Conservation (phyloP, 2,888 invertebrate genomes). For the Scaptomyza parva region DNA sequence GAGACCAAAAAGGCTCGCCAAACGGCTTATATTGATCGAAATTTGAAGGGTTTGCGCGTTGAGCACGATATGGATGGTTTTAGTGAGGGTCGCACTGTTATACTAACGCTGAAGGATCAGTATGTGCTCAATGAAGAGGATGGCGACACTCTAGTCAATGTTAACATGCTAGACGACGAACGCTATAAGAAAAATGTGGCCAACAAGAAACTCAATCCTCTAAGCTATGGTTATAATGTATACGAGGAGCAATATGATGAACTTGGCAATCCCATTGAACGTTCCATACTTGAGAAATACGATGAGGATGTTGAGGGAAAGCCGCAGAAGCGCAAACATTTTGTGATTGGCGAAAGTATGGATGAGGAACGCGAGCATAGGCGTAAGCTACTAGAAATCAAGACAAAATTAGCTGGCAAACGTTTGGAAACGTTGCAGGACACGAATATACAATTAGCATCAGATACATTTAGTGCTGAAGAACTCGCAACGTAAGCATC, state of each 20-base stretch:
- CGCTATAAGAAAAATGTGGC: constrained; percentile 93
- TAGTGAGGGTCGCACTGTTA: constrained; percentile 92
- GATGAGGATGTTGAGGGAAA: constrained; percentile 91
- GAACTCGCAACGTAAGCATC: constrained; percentile 90
- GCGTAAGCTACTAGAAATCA: constrained; percentile 85
- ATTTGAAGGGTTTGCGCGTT: constrained; percentile 93
- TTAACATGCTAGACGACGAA: constrained; percentile 94
- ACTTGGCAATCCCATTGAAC: constrained; percentile 87
- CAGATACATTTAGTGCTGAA: constrained; percentile 94
- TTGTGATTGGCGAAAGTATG: constrained; percentile 90
- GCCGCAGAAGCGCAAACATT: constrained; percentile 88
- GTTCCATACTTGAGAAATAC: constrained; percentile 94
- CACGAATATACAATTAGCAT: constrained; percentile 90
- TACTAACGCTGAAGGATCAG: constrained; percentile 97
- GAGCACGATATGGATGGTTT: constrained; percentile 91
- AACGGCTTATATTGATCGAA: constrained; percentile 88
- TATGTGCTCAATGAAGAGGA: constrained; percentile 94
- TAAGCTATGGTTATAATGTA: constrained; percentile 94
- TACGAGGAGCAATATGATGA: constrained; percentile 91
- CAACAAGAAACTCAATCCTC: constrained; percentile 92
- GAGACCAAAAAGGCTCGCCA: constrained; percentile 87
- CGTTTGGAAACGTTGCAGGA: constrained; percentile 90
- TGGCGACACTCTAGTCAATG: constrained; percentile 95
- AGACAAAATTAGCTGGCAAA: constrained; percentile 88
- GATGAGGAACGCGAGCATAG: constrained; percentile 86